These are phyloP conservation scores for Dione juno DNA, from an alignment of 2,888 invertebrate genomes.

Conservation along the genomic window DNA sequence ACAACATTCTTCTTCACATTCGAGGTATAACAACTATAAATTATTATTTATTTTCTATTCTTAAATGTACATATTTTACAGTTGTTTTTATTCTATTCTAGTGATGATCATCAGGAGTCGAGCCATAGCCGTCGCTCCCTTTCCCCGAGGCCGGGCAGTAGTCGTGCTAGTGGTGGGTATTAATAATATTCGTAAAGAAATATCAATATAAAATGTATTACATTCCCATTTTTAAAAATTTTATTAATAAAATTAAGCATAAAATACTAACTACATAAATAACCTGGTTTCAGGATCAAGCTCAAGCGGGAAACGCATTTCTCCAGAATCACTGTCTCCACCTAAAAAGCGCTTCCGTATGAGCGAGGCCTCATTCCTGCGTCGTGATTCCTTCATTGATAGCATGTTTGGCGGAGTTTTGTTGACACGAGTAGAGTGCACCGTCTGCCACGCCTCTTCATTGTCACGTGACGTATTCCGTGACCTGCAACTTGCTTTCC, in stretches of 20 bases:
- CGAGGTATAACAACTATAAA: neutral
- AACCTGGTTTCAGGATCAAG: slow-evolving; percentile 55
- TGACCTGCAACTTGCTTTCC: slow-evolving; percentile 91
- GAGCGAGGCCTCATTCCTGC: slow-evolving; percentile 55
- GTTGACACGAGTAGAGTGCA: slow-evolving; percentile 89
- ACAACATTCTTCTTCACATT: slow-evolving; percentile 11
- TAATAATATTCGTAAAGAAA: neutral
- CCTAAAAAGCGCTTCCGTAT: slow-evolving; percentile 61
- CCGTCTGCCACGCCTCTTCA: slow-evolving; percentile 88
- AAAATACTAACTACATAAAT: neutral
- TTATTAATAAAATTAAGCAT: neutral
- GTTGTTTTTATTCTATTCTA: slow-evolving; percentile 43
- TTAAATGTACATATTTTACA: neutral
- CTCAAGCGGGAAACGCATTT: slow-evolving; percentile 55
- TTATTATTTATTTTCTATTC: neutral
- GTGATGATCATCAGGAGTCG: slow-evolving; percentile 54
- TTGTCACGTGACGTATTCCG: slow-evolving; percentile 90
- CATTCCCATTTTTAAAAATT: too few relatives aligned
- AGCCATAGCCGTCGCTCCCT: slow-evolving; percentile 58
- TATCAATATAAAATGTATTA: neutral
- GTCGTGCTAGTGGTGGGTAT: slow-evolving; percentile 58
- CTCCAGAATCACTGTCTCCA: slow-evolving; percentile 47
- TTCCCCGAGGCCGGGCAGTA: slow-evolving; percentile 68
- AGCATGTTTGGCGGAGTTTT: slow-evolving; percentile 90
- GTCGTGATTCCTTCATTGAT: slow-evolving; percentile 80